A percentile compares a stretch with the other conserved stretches of the same genome.
phyloP scores from a whole-genome alignment of 2,797 vertebrate species.

The Manis pentadactyla region DNA sequence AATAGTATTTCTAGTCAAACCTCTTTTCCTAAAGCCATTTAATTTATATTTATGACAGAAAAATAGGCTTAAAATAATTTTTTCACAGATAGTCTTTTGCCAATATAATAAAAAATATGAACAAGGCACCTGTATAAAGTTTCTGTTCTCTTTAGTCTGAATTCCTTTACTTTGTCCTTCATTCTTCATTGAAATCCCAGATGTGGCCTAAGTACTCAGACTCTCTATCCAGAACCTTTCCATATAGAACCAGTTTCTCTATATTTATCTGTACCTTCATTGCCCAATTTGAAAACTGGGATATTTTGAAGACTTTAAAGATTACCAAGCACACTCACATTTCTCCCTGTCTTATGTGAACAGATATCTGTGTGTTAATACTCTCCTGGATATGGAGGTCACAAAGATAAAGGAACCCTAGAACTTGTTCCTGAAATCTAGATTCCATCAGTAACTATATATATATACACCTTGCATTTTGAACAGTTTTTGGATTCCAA shows the following conservation, averaged over 20 bases:
- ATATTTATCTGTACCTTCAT: not conserved
- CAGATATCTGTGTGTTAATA: not conserved
- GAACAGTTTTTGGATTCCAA: not conserved
- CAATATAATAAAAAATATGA: not conserved
- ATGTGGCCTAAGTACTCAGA: not conserved
- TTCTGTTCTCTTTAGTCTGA: not conserved
- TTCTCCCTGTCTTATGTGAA: not conserved
- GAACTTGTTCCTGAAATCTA: not conserved
- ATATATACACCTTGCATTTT: not conserved
- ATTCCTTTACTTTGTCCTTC: not conserved
- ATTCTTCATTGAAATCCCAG: not conserved
- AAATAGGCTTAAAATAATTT: not conserved
- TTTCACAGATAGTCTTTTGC: not conserved
- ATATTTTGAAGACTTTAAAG: not conserved
- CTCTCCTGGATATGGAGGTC: not conserved
- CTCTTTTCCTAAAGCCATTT: not conserved
- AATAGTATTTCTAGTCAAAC: not conserved
- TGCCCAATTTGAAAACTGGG: not conserved
- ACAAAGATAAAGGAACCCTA: not conserved
- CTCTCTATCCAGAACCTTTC: not conserved
- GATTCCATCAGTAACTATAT: not conserved
- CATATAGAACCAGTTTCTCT: not conserved
- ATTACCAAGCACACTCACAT: not conserved
- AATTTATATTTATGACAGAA: not conserved
- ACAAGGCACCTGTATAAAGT: not conserved